phyloP scores from a whole-genome alignment of 2,113 vertebrate species.

The Hippocampus zosterae region DNA sequence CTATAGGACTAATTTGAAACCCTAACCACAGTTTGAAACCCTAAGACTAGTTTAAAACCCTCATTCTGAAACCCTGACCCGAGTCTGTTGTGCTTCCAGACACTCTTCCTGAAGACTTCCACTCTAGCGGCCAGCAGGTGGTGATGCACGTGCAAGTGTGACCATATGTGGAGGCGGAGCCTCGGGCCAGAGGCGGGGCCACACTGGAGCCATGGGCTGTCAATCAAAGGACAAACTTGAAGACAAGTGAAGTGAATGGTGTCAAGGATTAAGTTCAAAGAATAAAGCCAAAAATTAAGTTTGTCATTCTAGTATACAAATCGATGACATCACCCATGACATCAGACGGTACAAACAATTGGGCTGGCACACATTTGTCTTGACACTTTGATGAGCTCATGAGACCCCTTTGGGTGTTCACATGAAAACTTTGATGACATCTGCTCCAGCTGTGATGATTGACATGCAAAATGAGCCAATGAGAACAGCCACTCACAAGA shows the following conservation, averaged over 20 bases:
- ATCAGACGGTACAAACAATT: not conserved
- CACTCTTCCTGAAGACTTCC: conserved; percentile 61
- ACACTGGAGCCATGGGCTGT: not conserved
- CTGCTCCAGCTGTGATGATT: not conserved
- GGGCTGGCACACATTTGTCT: not conserved
- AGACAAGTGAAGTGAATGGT: not conserved
- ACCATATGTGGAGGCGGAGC: not conserved
- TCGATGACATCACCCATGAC: not conserved
- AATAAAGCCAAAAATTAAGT: not conserved
- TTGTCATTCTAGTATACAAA: not conserved
- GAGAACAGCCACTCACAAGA: no score
- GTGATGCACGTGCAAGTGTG: conserved; percentile 61
- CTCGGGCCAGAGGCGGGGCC: not conserved
- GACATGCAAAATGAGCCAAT: no score
- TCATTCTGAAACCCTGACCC: no score
- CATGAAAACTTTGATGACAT: not conserved
- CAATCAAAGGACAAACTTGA: not conserved
- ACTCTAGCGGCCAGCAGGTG: conserved; percentile 46
- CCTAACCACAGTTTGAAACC: no score
- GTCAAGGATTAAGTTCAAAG: not conserved
- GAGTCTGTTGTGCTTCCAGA: conserved; percentile 36
- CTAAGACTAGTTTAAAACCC: no score
- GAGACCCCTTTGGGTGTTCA: not conserved
- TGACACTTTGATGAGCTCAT: not conserved
- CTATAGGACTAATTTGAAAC: no score